A percentile compares a stretch with the other conserved stretches of the same genome.
Conservation (phyloP, 1,140 invertebrate species). For the Brachionus paranguensis region DNA sequence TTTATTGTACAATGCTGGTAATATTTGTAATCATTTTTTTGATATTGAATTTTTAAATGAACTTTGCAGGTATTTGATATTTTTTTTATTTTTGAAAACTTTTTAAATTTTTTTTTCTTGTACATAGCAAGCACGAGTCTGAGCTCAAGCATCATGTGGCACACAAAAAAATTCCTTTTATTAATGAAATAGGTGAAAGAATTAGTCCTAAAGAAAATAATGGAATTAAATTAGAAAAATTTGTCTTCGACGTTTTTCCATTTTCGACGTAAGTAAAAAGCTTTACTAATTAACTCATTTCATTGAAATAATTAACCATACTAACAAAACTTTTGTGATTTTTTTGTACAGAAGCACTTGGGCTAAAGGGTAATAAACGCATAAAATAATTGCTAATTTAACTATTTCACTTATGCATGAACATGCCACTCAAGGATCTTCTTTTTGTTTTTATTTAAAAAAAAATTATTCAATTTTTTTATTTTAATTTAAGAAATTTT, state of each 20-base stretch:
- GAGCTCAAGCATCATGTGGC: slow-evolving; percentile 84
- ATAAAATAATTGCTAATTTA: background rate
- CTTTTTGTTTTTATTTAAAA: background rate
- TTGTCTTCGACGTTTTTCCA: slow-evolving; percentile 96
- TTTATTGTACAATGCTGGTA: slow-evolving; percentile 84
- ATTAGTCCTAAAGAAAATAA: slow-evolving; percentile 74
- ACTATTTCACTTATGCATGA: background rate
- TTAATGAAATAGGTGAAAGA: slow-evolving; percentile 66
- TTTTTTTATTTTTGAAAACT: too few relatives aligned
- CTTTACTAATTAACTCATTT: background rate
- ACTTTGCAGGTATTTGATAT: slow-evolving; percentile 52
- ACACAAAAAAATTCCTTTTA: slow-evolving; percentile 89
- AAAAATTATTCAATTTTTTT: background rate
- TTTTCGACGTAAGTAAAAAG: slow-evolving; percentile 65
- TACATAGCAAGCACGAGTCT: slow-evolving; percentile 45
- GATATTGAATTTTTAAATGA: slow-evolving; percentile 72
- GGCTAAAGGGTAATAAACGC: slow-evolving; percentile 18
- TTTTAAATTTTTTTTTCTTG: too few relatives aligned
- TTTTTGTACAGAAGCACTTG: slow-evolving; percentile 12
- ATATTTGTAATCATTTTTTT: slow-evolving; percentile 98
- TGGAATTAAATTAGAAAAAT: slow-evolving; percentile 98
- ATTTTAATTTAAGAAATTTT: slow-evolving; percentile 63
- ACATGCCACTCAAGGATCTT: background rate
- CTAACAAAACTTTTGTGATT: background rate
- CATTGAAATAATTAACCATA: background rate